phyloP scores from a whole-genome alignment of 2,113 vertebrate genomes.

The Oryctolagus cuniculus region mOryCun1.1 NC_091433.1:26948501-26949000 shows the following conservation, averaged over 20 bases:
- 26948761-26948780: background rate
- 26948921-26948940: background rate
- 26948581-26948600: background rate
- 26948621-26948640: background rate
- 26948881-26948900: background rate
- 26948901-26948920: background rate
- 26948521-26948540: background rate
- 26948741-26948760: background rate
- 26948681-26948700: background rate
- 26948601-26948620: background rate
- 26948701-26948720: background rate
- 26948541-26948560: background rate
- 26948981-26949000: background rate
- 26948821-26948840: background rate
- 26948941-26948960: background rate
- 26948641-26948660: background rate
- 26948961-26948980: background rate
- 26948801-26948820: background rate
- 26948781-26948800: background rate
- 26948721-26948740: background rate
- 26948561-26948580: background rate
- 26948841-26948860: background rate
- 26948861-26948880: background rate
- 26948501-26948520: background rate
- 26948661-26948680: background rate